Conservation (phyloP, 2,797 vertebrate genomes). For the Hydrolagus colliei region DNA sequence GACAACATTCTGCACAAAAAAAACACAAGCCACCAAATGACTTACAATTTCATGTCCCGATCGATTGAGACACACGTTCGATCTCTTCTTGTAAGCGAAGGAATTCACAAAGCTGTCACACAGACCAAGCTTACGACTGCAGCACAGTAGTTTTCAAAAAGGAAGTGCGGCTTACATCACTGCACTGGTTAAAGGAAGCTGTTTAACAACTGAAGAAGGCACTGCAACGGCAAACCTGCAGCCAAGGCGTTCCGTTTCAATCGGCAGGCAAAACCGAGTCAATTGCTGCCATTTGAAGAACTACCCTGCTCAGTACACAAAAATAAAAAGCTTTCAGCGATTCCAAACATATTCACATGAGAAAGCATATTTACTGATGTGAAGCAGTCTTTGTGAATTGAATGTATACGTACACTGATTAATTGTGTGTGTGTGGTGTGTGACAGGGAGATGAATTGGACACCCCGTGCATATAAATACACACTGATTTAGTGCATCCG, state of each 20-base stretch:
- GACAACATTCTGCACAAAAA: background rate
- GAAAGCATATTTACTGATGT: background rate
- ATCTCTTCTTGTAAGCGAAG: background rate
- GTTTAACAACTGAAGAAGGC: background rate
- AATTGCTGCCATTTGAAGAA: no score
- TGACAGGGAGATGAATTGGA: no score
- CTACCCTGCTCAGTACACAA: background rate
- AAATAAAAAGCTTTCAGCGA: background rate
- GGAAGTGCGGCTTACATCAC: conserved; percentile 28
- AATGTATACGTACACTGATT: background rate
- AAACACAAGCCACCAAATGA: background rate
- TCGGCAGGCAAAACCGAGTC: background rate
- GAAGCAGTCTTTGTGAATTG: no score
- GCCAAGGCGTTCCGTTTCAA: background rate
- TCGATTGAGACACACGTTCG: background rate
- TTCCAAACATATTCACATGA: background rate
- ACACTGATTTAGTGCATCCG: background rate
- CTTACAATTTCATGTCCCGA: conserved; percentile 28
- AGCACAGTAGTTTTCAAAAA: conserved; percentile 1
- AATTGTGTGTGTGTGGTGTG: background rate
- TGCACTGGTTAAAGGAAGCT: conserved; percentile 20
- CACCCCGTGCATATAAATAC: no score
- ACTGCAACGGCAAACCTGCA: background rate
- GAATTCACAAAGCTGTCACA: background rate
- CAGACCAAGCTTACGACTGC: background rate